Base-by-base conservation (phyloP, 2,113 vertebrate genomes). In the Erythrolamprus reginae region DNA sequence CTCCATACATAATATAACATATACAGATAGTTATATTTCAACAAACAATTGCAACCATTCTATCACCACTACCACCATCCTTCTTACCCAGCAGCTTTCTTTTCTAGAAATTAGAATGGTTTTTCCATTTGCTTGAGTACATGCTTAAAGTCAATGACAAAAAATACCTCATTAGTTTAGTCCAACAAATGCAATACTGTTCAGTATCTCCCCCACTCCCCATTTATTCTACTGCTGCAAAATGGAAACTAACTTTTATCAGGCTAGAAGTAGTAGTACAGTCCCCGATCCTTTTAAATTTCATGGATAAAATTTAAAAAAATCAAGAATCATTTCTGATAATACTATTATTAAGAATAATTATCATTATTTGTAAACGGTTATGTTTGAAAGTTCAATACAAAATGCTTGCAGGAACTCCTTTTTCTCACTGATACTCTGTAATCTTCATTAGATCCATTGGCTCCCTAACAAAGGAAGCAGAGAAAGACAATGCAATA, bases 301-400 rank as follows among this genome's bases (percentile, higher is more conserved):
- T 97, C 94, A 96, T 95, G 95, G 94, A 85, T 92, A 93, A 93
- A 96, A 97, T 97, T 96, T 97, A 91, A 97, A 97, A 95, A 97
- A 97, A 96, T 97, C 96, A 96, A 96, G 97, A 97, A 97, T 97
- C 97, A 97, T 95, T 97, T 96, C 97, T 95, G 95, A 96, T 97
- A 97, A 96, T 96, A 95, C 94, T 94, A 94, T 95, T 95, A 92
- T 97, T 97, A 97, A 96, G 95, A 95, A 94, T 94, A 94, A 96
- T 95, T 95, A 92, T 97, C 97, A 97, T 97, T 97, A 97, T 97
- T 97, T 96, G 97, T 97, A 97, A 97, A 97, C 96, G 97, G 96
- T 94, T 95, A 97, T 96, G 97, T 97, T 97, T 97, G 97, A 96
- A 97, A 95, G 95, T 97, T 97, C 96, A 95, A 97, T 97, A 96